These are phyloP conservation scores for Parotia lawesii DNA, from an alignment of 2,113 vertebrate species.

Conservation along the genomic window DNA sequence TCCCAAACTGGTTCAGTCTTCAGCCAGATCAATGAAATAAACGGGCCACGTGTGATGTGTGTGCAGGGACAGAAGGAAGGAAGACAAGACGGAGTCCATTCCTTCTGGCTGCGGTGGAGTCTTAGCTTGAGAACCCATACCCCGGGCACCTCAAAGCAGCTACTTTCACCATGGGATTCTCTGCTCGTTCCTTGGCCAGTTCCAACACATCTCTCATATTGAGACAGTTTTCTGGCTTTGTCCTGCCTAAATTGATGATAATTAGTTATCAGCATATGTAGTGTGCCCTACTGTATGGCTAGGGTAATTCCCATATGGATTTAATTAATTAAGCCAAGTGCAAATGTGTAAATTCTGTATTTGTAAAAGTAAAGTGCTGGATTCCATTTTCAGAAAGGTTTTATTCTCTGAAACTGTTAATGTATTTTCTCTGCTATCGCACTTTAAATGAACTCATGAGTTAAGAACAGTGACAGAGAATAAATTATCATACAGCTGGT, in stretches of 20 bases:
- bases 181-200: accelerated
- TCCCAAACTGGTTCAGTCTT: background rate
- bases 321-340: constrained; percentile 47
- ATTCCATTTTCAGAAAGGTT: constrained; percentile 15
- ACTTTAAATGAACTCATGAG: constrained; percentile 52
- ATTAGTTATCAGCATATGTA: background rate
- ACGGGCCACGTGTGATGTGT: accelerated
- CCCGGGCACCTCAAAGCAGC: accelerated
- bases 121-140: background rate
- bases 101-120: background rate
- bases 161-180: background rate
- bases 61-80: background rate
- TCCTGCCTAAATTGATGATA: background rate
- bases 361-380: constrained; percentile 34
- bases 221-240: background rate
- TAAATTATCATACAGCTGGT: constrained; percentile 61
- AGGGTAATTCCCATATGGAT: background rate
- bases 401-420: constrained; percentile 49
- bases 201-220: background rate
- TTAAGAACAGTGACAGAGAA: constrained; percentile 61
- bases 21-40: background rate
- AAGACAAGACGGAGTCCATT: accelerated
- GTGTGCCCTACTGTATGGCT: background rate
- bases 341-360: constrained; percentile 32
- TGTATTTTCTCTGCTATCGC: constrained; percentile 30